Base-by-base conservation (phyloP, 2,797 vertebrate genomes). In the Acrocephalus scirpaceus region DNA sequence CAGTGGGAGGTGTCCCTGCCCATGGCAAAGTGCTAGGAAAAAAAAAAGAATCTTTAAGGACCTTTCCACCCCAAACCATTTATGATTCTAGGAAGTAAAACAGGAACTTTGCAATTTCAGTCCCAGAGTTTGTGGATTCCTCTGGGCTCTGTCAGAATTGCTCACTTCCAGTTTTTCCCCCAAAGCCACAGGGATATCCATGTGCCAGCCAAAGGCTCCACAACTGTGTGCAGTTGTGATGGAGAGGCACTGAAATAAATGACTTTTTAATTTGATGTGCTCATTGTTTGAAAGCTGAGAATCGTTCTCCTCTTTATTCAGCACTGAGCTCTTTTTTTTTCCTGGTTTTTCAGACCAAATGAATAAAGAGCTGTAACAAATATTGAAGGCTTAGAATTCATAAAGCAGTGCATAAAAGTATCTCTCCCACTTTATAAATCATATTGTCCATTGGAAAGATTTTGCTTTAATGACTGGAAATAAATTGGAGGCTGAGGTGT, bases 261-360 rank as follows among this genome's bases (percentile, higher is more conserved):
- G 62, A 88, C 90, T 88, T 96, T 93, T 95, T 95, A 93, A 96
- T 94, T 93, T 78, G 79, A 58, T 75, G 51, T 75, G 45, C 77
- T 88, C 85, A 69, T 86, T 84, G 90, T 95, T 94, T 90, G 83
- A 87, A 95, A 94, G 69, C 86, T 70, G 64, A 90, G 83, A 45
- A 84, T 90, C 11, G 34, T 84, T 88, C 60, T 73, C 42, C 67
- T 76, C 86, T 90, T 94, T 88, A 60, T 95, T 81, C 92, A 65
- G 34, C 0, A 0, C 11, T 48, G 36, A 88, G 71, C 0, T 29
- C 54, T 74, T 67, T 50, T 58, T 38, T 62, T 30, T 50, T 18
- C 16, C 38, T 77, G 67, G 56, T 80, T 50, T 95, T 95, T 82
- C 58, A 93, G 74, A 42, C 20, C 30, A 82, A 73, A 76, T 61